phyloP scores from a whole-genome alignment of 2,888 invertebrate genomes.

The Drosophila histrio region DNA sequence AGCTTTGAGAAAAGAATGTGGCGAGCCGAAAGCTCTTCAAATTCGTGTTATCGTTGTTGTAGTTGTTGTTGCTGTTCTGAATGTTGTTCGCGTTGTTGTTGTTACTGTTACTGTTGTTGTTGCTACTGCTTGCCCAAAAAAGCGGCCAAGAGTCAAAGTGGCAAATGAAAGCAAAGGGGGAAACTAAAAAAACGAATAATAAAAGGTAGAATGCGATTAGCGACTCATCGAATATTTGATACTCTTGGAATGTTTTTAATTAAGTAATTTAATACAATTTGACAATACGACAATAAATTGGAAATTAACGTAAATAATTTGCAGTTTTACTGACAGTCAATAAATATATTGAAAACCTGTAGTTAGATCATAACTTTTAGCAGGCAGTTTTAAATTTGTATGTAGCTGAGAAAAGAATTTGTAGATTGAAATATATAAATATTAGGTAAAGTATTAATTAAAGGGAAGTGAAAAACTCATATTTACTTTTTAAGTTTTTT shows the following conservation, averaged over 20 bases:
- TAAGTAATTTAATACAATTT: neutral
- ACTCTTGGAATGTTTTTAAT: slow-evolving; percentile 8
- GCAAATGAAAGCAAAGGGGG: slow-evolving; percentile 26
- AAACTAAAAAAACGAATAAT: slow-evolving; percentile 24
- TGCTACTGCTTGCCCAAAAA: slow-evolving; percentile 21
- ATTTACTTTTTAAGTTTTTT: neutral
- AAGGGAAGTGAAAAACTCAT: neutral
- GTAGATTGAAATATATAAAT: neutral
- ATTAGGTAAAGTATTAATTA: neutral
- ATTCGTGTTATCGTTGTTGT: slow-evolving; percentile 18
- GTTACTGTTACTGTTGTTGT: slow-evolving; percentile 14
- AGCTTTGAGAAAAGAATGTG: slow-evolving; percentile 60
- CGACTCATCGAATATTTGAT: slow-evolving; percentile 14
- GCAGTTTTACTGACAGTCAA: neutral
- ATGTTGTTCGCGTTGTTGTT: slow-evolving; percentile 20
- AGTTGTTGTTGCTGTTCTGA: slow-evolving; percentile 7
- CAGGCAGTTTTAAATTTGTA: neutral
- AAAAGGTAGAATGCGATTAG: slow-evolving; percentile 23
- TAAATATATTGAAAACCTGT: neutral
- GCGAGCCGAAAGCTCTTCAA: slow-evolving; percentile 39
- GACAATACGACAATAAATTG: neutral
- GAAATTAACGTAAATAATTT: neutral
- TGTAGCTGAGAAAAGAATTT: neutral
- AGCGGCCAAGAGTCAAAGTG: slow-evolving; percentile 55
- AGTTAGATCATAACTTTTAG: neutral